phyloP scores from a whole-genome alignment of 2,113 vertebrate species.

The Sphaerodactylus townsendi region DNA sequence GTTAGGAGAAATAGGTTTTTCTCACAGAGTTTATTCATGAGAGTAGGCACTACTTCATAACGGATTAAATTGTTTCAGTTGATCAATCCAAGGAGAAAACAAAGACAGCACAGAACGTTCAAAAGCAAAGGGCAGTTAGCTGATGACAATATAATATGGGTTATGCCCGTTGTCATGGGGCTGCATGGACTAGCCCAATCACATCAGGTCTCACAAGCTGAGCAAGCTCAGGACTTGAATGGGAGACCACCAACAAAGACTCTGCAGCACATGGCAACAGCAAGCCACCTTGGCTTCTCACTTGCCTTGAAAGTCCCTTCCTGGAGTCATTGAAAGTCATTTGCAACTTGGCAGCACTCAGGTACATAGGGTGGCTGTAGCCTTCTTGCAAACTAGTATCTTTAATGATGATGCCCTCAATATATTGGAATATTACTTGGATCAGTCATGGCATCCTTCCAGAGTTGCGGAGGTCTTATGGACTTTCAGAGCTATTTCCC shows the following conservation, averaged over 20 bases:
- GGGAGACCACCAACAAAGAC: too few relatives aligned
- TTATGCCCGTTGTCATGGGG: not conserved
- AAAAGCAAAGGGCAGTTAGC: not conserved
- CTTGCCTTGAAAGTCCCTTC: too few relatives aligned
- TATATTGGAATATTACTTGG: not conserved
- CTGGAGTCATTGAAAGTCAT: too few relatives aligned
- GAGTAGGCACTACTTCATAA: not conserved
- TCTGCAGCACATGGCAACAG: too few relatives aligned
- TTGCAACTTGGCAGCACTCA: too few relatives aligned
- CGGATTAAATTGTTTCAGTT: not conserved
- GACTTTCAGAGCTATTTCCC: not conserved
- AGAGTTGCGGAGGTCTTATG: not conserved
- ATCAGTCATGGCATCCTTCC: not conserved
- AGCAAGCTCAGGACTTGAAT: too few relatives aligned
- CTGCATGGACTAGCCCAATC: too few relatives aligned
- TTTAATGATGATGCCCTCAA: not conserved
- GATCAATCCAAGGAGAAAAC: not conserved
- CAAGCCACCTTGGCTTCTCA: too few relatives aligned
- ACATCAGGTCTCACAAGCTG: too few relatives aligned
- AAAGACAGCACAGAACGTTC: not conserved
- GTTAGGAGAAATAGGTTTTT: not conserved
- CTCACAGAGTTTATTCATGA: not conserved
- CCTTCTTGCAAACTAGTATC: not conserved
- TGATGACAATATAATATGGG: not conserved
- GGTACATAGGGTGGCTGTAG: too few relatives aligned